Evolutionary conservation across 2,797 vertebrate genomes (phyloP).

Genomic region (Vipera latastei): DNA sequence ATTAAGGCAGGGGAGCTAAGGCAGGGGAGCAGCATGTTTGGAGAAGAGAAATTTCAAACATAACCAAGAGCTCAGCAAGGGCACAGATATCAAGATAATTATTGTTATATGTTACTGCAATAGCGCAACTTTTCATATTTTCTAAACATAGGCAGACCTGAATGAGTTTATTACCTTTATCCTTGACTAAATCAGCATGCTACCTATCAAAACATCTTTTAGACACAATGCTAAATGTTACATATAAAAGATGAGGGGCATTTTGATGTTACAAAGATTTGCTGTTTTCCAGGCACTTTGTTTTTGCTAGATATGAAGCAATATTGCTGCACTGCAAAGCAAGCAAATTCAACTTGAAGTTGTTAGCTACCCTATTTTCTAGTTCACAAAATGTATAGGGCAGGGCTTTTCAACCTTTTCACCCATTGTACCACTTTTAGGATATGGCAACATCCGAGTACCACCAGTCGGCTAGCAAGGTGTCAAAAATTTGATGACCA

Average conservation of each 20-base stretch:
- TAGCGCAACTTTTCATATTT: neutral
- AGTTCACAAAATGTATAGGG: neutral
- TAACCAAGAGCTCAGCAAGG: neutral
- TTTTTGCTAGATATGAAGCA: neutral
- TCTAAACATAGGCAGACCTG: neutral
- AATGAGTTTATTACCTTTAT: neutral
- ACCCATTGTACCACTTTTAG: too few species aligned
- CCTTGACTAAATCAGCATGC: neutral
- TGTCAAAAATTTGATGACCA: too few species aligned
- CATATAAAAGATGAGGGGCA: neutral
- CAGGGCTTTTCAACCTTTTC: too few species aligned
- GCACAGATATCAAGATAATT: neutral
- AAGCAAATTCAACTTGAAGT: neutral
- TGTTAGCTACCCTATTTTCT: neutral
- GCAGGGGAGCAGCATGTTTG: neutral
- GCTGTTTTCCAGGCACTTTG: neutral
- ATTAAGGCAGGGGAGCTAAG: neutral
- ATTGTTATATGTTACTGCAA: neutral
- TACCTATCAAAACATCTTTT: neutral
- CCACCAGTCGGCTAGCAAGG: too few species aligned
- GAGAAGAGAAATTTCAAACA: neutral
- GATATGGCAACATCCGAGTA: too few species aligned
- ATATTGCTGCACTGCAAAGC: neutral
- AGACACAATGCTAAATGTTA: neutral
- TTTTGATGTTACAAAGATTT: neutral